Evolutionary conservation across 37 sponge, comb jelly and placozoan genomes (phyloP).

Genomic region (Agelas oroides): DNA sequence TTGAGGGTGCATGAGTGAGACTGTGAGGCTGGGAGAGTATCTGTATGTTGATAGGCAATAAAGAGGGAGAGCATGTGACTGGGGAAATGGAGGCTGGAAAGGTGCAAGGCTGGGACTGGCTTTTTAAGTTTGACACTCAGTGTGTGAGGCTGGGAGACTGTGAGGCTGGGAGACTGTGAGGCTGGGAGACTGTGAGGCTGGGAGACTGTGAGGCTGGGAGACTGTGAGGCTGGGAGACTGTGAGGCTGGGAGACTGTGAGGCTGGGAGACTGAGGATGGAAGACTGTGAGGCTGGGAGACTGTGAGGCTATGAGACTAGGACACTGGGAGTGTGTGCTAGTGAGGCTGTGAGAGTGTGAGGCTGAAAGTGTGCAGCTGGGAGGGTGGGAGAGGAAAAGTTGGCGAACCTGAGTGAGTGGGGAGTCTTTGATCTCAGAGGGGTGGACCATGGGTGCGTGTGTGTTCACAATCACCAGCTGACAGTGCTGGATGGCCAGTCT

Average conservation of each 20-base stretch:
- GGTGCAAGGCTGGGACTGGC: not conserved
- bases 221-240: not conserved
- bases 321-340: not conserved
- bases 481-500: conserved; percentile 70
- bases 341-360: not conserved
- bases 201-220: not conserved
- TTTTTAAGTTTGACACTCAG: too few species aligned
- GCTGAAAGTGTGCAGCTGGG: not conserved
- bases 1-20: too few species aligned
- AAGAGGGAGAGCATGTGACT: not conserved
- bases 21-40: too few species aligned
- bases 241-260: not conserved
- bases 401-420: conserved; percentile 46
- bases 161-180: too few species aligned
- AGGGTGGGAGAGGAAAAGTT: not conserved
- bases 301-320: not conserved
- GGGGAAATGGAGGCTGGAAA: not conserved
- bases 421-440: conserved; percentile 46
- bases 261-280: not conserved
- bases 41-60: not conserved
- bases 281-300: too few species aligned
- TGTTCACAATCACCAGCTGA: conserved; percentile 75
- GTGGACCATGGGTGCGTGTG: conserved; percentile 5
- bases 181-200: too few species aligned
- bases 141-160: too few species aligned